Evolutionary conservation across 2,113 vertebrate species (phyloP), one percentile per base, ranked within the genome.

Genomic region (Ceyx melanurus): DNA sequence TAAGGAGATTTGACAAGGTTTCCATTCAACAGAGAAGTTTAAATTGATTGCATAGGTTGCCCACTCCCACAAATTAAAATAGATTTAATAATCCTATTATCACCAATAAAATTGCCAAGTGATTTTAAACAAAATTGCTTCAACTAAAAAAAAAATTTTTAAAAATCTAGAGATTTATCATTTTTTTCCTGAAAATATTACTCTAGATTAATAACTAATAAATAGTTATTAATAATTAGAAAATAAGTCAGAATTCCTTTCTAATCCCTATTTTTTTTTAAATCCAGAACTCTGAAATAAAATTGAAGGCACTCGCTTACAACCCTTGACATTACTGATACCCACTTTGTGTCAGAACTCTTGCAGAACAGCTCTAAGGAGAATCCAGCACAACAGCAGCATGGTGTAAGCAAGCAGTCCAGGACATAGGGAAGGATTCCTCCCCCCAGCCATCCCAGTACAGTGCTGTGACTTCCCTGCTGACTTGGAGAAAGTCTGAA

Each of bases 361-460:
- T n/a, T 60, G 54, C 29, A 48, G 29, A 71, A 53, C 22, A 45
- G 40, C 20, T 54, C 37, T 20, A 12, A 67, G 37, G n/a, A 48
- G n/a, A 67, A 74, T 21, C 22, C 29, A 71, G 64, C 71, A 48
- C 7, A 22, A 16, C 29, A 0, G 3, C 64, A 77, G 84, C 33
- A 8, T 3, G 22, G 4, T 9, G 14, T 21, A 17, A 73, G 35
- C 0, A 0, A 54, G 75, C 4, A 2, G 28, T 28, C 46, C 19
- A 3, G 37, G 53, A 65, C 11, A 3, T 1, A 5, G 22, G 12
- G 13, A 6, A 9, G 0, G 0, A 14, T 10, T 9, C 23, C 48
- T 20, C 25, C 17, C 33, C 15, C 58, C 37, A 54, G 23, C 35
- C 22, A 3, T 46, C 35, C 64, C 2, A 0, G 26, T 43, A 18